Evolutionary conservation across 2,113 vertebrate genomes (phyloP).

Genomic region (Xiphophorus hellerii): DNA sequence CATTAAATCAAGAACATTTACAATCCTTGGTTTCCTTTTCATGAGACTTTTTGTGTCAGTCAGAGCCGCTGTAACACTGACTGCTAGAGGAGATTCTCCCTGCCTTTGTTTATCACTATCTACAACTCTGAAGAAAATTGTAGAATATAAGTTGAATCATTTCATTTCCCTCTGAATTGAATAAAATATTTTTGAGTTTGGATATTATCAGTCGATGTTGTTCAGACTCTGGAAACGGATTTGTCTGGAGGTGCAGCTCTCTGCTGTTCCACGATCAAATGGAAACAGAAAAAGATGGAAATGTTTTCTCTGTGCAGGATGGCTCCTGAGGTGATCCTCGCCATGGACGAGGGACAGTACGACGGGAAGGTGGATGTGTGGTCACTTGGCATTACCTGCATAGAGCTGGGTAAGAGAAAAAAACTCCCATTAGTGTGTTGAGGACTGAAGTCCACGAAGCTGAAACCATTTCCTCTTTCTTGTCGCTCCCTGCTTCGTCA

Average conservation of each 20-base stretch:
- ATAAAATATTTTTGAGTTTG: no score
- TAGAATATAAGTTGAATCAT: no score
- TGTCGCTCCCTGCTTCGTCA: constrained; percentile 36
- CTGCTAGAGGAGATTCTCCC: no score
- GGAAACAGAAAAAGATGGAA: constrained; percentile 7
- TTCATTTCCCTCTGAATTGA: no score
- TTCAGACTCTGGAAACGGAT: neutral
- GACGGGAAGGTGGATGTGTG: constrained; percentile 95
- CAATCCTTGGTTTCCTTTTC: no score
- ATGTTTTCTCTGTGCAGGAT: constrained; percentile 80
- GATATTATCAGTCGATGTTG: neutral
- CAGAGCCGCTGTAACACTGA: no score
- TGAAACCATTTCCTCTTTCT: constrained; percentile 8
- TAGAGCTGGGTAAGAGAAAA: constrained; percentile 86
- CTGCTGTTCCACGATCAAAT: constrained; percentile 22
- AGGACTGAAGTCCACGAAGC: constrained; percentile 9
- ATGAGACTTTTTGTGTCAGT: no score
- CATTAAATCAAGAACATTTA: no score
- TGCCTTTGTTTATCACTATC: no score
- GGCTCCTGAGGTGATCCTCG: constrained; percentile 93
- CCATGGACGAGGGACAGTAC: constrained; percentile 94
- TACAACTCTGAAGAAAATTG: no score
- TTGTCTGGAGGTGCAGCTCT: constrained; percentile 17
- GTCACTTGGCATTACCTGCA: constrained; percentile 94
- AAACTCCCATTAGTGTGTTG: neutral